Percentiles rank a stretch among this genome's conserved stretches.
Conservation (phyloP, 2,797 vertebrate genomes). For the Mycteria americana region DNA sequence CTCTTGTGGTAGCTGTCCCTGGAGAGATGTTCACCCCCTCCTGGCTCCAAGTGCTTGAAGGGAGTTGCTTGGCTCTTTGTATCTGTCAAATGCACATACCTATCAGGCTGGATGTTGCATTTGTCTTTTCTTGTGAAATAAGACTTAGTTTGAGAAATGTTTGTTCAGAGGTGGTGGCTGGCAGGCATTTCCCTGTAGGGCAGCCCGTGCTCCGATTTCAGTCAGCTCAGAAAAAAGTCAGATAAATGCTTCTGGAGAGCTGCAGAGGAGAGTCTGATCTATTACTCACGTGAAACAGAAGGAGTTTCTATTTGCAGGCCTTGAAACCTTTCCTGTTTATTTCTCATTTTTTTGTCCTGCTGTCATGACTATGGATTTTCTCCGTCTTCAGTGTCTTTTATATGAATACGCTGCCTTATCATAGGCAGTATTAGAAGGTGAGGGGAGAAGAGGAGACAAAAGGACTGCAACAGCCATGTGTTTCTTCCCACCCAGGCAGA, state of each 20-base stretch:
- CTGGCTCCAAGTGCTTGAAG: background rate
- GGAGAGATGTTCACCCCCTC: background rate
- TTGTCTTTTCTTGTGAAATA: background rate
- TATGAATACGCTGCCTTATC: background rate
- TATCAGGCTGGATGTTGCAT: background rate
- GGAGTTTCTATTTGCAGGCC: background rate
- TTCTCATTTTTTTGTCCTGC: background rate
- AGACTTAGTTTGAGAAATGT: background rate
- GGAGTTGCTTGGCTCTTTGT: background rate
- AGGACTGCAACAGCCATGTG: background rate
- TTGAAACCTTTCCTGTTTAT: background rate
- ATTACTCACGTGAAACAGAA: background rate
- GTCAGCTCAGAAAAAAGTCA: background rate
- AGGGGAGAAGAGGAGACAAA: background rate
- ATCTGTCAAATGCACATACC: background rate
- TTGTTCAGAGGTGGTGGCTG: background rate
- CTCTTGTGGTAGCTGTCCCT: background rate
- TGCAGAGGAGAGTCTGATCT: background rate
- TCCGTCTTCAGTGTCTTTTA: background rate
- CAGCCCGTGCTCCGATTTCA: background rate
- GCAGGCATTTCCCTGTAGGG: background rate
- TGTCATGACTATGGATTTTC: background rate
- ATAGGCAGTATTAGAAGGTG: background rate
- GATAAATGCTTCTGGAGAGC: background rate
- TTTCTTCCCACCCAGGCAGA: background rate